phyloP scores from a whole-genome alignment of 1,140 invertebrate genomes.

The Musca domestica region DNA sequence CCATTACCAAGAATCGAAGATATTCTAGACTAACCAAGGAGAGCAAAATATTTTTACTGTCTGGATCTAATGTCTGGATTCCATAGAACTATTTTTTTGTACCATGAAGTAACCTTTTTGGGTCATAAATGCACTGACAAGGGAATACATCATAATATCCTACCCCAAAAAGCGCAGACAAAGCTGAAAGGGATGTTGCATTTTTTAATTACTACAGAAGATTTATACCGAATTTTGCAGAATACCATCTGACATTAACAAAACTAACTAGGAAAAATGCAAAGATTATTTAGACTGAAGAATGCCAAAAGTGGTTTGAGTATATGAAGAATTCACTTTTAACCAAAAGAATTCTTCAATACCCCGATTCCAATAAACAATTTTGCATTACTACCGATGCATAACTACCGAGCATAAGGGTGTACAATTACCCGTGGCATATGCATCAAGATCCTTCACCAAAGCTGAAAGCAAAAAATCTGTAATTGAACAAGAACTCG shows the following conservation, averaged over 20 bases:
- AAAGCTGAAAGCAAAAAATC: constrained; percentile 38
- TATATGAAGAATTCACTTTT: not conserved
- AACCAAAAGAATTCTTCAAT: constrained; percentile 1
- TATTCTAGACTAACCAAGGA: not conserved
- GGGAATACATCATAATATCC: not conserved
- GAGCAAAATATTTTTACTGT: not conserved
- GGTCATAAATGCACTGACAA: too few species aligned
- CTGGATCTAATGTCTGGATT: not conserved
- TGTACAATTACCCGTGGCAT: constrained; percentile 38
- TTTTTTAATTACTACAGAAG: not conserved
- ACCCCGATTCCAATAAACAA: too few species aligned
- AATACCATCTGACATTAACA: not conserved
- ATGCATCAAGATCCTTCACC: constrained; percentile 35
- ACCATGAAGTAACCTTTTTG: too few species aligned
- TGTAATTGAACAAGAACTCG: too few species aligned
- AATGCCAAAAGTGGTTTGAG: too few species aligned
- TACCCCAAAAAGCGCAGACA: not conserved
- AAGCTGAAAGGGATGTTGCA: not conserved
- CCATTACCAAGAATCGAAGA: too few species aligned
- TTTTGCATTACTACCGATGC: too few species aligned
- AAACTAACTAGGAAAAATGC: constrained; percentile 2
- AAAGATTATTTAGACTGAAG: too few species aligned
- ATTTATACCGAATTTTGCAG: too few species aligned
- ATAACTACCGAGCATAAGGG: constrained; percentile 48
- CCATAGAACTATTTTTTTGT: too few species aligned